Percentiles rank a stretch among this genome's conserved stretches.
These are phyloP conservation scores for Elmis aenea DNA, from an alignment of 2,888 invertebrate species.

Conservation along the genomic window DNA sequence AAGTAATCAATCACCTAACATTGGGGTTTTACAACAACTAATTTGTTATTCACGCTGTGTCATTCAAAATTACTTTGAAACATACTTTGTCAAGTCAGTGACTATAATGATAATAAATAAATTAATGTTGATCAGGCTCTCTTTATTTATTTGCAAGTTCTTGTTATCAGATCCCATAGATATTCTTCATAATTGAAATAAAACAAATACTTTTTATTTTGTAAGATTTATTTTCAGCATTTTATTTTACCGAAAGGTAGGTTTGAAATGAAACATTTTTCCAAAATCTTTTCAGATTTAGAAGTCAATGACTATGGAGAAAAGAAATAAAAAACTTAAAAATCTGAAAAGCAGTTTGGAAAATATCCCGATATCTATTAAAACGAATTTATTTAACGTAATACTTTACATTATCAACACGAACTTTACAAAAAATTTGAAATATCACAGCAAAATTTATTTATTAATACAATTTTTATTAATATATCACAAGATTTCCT, in stretches of 20 bases:
- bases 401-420: constrained; percentile 34
- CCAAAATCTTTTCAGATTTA: constrained; percentile 38
- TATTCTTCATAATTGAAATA: no score
- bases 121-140: no score
- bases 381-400: constrained; percentile 42
- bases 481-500: constrained; percentile 28
- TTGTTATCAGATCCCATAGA: no score
- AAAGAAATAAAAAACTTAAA: constrained; percentile 12
- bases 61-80: no score
- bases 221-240: no score
- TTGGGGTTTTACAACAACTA: no score
- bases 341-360: constrained; percentile 41
- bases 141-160: no score
- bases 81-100: no score
- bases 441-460: constrained; percentile 33
- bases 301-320: constrained; percentile 8
- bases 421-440: constrained; percentile 29
- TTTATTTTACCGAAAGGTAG: constrained; percentile 26
- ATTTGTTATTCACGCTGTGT: no score
- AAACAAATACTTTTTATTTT: no score
- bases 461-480: constrained; percentile 19
- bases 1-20: no score
- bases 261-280: constrained; percentile 41
- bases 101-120: no score
- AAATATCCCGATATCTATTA: constrained; percentile 32